Evolutionary conservation across 2,797 vertebrate species (phyloP), one percentile per base, ranked within the genome.

Genomic region (Chaetodon trifasciatus): DNA sequence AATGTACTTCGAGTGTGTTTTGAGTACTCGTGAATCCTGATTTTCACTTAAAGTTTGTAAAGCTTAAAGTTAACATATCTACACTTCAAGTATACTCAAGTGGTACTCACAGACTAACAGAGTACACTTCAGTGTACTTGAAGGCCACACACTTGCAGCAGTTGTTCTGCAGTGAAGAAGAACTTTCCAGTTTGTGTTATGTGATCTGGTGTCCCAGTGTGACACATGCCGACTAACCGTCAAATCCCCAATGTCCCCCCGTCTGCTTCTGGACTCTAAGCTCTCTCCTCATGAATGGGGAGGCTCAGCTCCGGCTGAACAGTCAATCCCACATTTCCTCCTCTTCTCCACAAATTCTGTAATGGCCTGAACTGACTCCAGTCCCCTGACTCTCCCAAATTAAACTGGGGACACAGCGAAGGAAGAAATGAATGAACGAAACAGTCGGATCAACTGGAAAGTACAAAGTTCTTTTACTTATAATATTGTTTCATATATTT

Each of bases 221-320:
- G 44, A 88, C 86, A 28, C 60, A 50, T 17, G 65, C 62, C 71
- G 63, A 79, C 63, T 24, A 58, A 63, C 35, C 67, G 50, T 71
- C 62, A 75, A 72, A 81, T 75, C 74, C 80, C 37, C 69, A 64
- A 74, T 78, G 76, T 67, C 35, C 15, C 76, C 23, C 58, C 16
- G 44, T 62, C 74, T 64, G 62, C 56, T 85, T 82, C 81, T 76
- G 85, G 83, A 78, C 74, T 11, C 55, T 86, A 86, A 90, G 72
- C 86, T 60, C 39, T 60, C 60, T 58, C 32, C 9, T 13, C 28
- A 56, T 85, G 79, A 81, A 76, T 70, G 82, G n/a, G 40, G 61
- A 58, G 16, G 53, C 57, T 64, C 49, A 61, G 49, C 70, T 86
- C 80, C 68, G 62, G 76, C 76, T 88, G 71, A 70, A 3, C 39